A percentile compares a stretch with the other conserved stretches of the same genome.
These are phyloP conservation scores for Macrobrachium rosenbergii DNA, from an alignment of 1,140 invertebrate species.

Conservation along the genomic window DNA sequence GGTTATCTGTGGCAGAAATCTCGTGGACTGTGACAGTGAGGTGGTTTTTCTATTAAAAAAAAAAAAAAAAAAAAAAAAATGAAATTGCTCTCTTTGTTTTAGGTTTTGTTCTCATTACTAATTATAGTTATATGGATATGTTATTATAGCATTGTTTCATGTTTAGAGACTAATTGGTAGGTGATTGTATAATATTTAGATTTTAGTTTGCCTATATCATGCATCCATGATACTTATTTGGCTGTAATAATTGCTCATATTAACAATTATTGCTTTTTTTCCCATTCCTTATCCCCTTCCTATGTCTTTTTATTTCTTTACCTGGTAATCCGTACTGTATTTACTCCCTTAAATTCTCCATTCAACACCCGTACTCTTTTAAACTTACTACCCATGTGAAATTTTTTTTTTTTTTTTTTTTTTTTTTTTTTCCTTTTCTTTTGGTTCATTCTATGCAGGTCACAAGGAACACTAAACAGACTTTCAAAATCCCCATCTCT, in stretches of 20 bases:
- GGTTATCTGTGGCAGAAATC: no score
- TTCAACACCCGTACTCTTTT: neutral
- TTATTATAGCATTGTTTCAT: no score
- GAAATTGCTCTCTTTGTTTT: no score
- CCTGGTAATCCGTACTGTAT: neutral
- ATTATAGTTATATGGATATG: no score
- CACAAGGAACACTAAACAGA: neutral
- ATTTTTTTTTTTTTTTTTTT: neutral
- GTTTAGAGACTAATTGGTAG: no score
- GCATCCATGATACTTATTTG: neutral
- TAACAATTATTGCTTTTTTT: neutral
- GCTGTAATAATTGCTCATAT: neutral
- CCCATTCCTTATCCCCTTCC: neutral
- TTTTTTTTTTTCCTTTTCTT: neutral
- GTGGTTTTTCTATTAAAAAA: no score
- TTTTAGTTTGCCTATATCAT: no score
- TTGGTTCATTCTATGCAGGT: neutral
- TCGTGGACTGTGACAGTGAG: no score
- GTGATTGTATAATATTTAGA: no score
- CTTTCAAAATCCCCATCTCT: constrained; percentile 51
- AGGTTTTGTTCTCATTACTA: no score
- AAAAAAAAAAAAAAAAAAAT: no score
- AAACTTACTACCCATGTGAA: neutral
- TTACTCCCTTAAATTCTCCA: neutral
- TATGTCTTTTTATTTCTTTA: neutral